phyloP scores from a whole-genome alignment of 1,140 invertebrate species.

The Bombyx mandarina region DNA sequence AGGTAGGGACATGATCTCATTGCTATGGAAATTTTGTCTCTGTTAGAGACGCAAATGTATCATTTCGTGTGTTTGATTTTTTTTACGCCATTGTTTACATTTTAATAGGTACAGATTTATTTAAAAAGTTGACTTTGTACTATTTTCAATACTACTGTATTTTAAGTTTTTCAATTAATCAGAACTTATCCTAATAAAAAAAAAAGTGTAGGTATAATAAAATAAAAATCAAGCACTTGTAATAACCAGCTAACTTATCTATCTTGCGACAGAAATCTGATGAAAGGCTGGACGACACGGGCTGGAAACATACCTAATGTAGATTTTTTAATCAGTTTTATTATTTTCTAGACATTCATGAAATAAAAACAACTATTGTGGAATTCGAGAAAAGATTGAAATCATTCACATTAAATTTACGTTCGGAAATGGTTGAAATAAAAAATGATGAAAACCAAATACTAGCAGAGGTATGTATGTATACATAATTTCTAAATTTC shows the following conservation, averaged over 20 bases:
- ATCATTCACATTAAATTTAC: constrained; percentile 37
- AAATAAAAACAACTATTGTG: constrained; percentile 54
- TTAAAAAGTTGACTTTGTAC: too few relatives aligned
- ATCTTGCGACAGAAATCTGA: too few relatives aligned
- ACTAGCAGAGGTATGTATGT: constrained; percentile 27
- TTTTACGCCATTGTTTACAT: too few relatives aligned
- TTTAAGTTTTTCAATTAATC: constrained; percentile 37
- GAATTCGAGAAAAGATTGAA: constrained; percentile 53
- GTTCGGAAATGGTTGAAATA: constrained; percentile 29
- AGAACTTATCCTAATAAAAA: constrained; percentile 17
- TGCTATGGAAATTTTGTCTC: too few relatives aligned
- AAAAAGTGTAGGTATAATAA: constrained; percentile 17
- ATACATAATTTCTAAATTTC: not conserved
- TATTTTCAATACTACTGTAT: constrained; percentile 8
- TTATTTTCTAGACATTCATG: constrained; percentile 51
- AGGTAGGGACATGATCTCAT: too few relatives aligned
- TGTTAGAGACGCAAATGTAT: too few relatives aligned
- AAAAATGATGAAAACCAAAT: constrained; percentile 35
- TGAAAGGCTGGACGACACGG: too few relatives aligned
- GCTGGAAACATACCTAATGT: too few relatives aligned
- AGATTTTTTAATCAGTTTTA: not conserved
- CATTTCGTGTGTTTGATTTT: too few relatives aligned
- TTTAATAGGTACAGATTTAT: too few relatives aligned
- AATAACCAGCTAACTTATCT: not conserved
- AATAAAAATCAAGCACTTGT: not conserved